Base-by-base conservation (phyloP, 92 coral and sea anemone species). In the Micromussa lordhowensis region DNA sequence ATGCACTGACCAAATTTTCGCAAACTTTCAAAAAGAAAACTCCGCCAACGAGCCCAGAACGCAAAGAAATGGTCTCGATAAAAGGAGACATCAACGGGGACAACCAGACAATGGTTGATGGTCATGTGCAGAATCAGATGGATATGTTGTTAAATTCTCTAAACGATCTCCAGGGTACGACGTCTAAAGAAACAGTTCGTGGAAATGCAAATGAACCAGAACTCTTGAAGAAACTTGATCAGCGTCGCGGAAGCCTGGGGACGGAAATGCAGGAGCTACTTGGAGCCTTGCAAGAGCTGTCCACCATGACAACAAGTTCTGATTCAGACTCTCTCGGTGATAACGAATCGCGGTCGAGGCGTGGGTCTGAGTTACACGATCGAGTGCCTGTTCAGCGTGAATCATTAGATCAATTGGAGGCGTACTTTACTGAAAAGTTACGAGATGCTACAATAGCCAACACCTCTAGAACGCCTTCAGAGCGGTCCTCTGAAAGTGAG, bases 331-430 rank as follows among this genome's bases (percentile, higher is more conserved):
- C 87, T 11, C 48, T 66, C 16, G 88, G 92, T 18, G 94, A 79
- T 5, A 82, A 75, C 78, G 77, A 84, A 17, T 77, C 92, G 5
- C 92, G 88, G 40, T 78, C 89, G 68, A 86, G 89, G 68, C 26
- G 75, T 86, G 72, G 70, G 29, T 79, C 79, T 30, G 85, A 51
- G 78, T 87, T 74, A n/a, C 69, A 72, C 19, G 90, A 80, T 30
- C 74, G 79, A 11, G 79, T 55, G 29, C 44, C 89, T 17, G 74
- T 84, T 17, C 90, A 63, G 22, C 86, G 78, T 69, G 98, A 95
- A 87, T 89, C 96, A 1, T 78, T 95, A 5, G 94, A 95, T 21
- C 93, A 93, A 38, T 94, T 95, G 8, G 98, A 95, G 63, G 96
- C 96, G 22, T 95, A 91, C 86, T 95, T 95, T 72, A 83, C 87